These are phyloP conservation scores for Caenorhabditis macrosperma DNA, from an alignment of 2,888 invertebrate species.

Conservation along the genomic window DNA sequence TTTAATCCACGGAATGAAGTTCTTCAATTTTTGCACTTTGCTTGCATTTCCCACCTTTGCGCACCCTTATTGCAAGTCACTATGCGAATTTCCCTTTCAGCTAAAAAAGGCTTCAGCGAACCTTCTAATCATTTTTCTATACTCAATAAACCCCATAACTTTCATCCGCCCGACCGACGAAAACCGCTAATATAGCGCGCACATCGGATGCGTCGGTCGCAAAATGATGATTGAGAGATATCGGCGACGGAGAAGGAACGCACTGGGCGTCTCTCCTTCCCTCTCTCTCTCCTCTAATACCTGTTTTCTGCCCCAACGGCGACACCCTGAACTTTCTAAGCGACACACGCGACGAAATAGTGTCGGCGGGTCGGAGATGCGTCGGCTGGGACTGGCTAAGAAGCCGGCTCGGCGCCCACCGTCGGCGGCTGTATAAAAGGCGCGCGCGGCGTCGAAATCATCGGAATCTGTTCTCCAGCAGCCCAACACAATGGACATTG, in stretches of 20 bases:
- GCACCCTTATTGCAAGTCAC: no score
- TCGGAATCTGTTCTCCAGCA: conserved; percentile 25
- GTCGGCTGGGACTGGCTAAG: conserved; percentile 50
- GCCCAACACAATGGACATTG: conserved; percentile 67
- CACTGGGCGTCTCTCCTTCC: neutral
- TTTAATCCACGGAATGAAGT: no score
- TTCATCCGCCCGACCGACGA: no score
- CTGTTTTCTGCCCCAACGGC: conserved; percentile 4
- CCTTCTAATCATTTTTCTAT: no score
- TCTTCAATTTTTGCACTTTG: no score
- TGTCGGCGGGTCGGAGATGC: conserved; percentile 4
- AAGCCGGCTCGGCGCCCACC: conserved; percentile 38
- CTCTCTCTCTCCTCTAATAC: neutral
- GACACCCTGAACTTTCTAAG: conserved; percentile 42
- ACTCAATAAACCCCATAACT: no score
- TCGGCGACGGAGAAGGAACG: neutral
- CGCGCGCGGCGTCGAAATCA: conserved; percentile 19
- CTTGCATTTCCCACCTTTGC: no score
- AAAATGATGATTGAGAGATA: conserved; percentile 29
- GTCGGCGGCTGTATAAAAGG: conserved; percentile 13
- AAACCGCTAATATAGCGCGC: neutral
- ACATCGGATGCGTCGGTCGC: neutral
- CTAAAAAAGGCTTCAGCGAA: no score
- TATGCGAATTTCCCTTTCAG: no score
- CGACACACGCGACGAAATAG: conserved; percentile 24